Percentiles rank a stretch among this genome's conserved stretches.
Conservation (phyloP, 2,797 vertebrate genomes). For the Pipistrellus nathusii region DNA sequence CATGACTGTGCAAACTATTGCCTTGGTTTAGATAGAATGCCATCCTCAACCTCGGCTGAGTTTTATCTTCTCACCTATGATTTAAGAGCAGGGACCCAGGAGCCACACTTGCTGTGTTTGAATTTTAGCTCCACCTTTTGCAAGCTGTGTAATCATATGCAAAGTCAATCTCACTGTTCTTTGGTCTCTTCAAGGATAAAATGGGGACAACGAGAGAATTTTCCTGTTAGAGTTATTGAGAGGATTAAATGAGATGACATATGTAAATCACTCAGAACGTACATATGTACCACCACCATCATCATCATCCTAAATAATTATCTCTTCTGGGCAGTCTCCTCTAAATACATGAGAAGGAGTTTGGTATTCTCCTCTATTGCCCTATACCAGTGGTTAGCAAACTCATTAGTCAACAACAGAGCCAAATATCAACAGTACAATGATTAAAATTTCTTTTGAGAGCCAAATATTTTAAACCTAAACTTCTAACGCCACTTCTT, state of each 20-base stretch:
- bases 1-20: neutral
- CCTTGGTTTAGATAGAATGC: neutral
- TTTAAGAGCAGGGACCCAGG: neutral
- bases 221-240: conserved; percentile 1
- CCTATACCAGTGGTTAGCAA: neutral
- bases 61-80: neutral
- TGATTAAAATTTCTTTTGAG: too few relatives aligned
- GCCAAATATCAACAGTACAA: too few relatives aligned
- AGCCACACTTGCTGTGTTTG: neutral
- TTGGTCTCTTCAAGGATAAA: neutral
- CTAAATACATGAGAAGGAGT: neutral
- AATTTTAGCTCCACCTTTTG: neutral
- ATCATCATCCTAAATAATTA: neutral
- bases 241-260: conserved; percentile 22
- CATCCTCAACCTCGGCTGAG: neutral
- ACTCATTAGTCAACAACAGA: too few relatives aligned
- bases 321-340: neutral
- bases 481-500: too few relatives aligned
- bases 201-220: neutral
- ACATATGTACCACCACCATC: neutral
- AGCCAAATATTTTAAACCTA: too few relatives aligned
- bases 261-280: neutral
- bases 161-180: conserved; percentile 16
- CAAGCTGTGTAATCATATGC: neutral
- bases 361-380: neutral